Conservation (phyloP, 1,140 invertebrate genomes). For the Hyles vespertilio region DNA sequence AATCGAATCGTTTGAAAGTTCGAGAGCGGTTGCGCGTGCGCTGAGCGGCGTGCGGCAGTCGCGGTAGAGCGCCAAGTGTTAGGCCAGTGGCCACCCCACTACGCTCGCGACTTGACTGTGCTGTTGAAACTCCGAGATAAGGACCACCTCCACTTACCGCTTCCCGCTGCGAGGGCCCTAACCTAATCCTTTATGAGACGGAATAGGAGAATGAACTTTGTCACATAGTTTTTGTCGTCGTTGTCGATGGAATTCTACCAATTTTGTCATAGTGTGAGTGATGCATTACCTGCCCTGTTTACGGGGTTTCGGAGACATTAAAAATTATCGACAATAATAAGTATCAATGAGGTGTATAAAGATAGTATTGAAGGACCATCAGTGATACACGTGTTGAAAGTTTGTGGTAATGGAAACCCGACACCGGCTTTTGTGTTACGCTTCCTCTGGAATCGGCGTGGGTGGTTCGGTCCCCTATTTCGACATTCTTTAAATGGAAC, state of each 20-base stretch:
- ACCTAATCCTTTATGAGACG: conserved; percentile 51
- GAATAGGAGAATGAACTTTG: conserved; percentile 43
- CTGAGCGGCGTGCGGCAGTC: conserved; percentile 35
- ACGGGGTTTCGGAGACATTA: too few relatives aligned
- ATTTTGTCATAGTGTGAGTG: conserved; percentile 12
- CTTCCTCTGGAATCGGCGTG: conserved; percentile 13
- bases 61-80: conserved; percentile 44
- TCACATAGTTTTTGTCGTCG: conserved; percentile 35
- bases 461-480: conserved; percentile 8
- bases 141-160: conserved; percentile 44
- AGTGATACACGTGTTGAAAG: background rate
- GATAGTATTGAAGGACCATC: too few relatives aligned
- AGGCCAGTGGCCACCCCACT: conserved; percentile 43
- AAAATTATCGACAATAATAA: too few relatives aligned
- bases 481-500: conserved; percentile 2
- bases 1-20: conserved; percentile 38
- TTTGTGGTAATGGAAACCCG: background rate
- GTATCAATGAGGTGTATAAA: too few relatives aligned
- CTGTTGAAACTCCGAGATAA: conserved; percentile 60
- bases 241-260: conserved; percentile 30
- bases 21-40: conserved; percentile 45
- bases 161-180: conserved; percentile 48
- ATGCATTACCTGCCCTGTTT: too few relatives aligned
- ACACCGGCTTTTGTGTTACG: conserved; percentile 13
- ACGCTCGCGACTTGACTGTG: conserved; percentile 16